phyloP scores from a whole-genome alignment of 2,888 invertebrate species.

The Ramazzottius varieornatus region DNA sequence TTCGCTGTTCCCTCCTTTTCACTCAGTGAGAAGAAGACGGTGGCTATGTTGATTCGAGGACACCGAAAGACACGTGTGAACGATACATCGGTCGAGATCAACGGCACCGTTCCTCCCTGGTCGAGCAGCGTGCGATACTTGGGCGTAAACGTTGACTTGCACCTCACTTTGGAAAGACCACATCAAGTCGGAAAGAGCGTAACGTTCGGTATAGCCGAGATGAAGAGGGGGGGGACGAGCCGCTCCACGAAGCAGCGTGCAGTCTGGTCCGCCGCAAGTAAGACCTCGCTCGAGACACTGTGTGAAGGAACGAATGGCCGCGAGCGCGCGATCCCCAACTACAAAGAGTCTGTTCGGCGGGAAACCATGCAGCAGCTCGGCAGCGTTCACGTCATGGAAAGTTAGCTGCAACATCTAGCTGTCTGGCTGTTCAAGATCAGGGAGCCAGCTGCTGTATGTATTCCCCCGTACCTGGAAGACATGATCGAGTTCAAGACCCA shows the following conservation, averaged over 20 bases:
- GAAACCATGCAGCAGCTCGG: background rate
- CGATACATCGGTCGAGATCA: background rate
- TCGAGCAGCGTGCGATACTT: background rate
- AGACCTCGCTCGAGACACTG: background rate
- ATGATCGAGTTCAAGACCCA: background rate
- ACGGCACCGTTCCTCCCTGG: background rate
- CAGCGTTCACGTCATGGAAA: background rate
- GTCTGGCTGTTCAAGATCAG: background rate
- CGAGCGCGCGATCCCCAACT: background rate
- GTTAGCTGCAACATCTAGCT: background rate
- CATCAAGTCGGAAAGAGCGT: background rate
- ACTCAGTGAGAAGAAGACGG: background rate
- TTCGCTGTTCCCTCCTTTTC: too few species aligned
- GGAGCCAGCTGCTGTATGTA: background rate
- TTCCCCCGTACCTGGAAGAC: background rate
- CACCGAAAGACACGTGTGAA: background rate
- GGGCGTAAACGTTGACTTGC: too few species aligned
- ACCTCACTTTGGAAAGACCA: too few species aligned
- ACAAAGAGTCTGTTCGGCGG: background rate
- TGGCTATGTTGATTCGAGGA: background rate
- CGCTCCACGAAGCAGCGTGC: background rate
- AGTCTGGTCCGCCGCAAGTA: background rate
- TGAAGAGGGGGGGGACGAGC: background rate
- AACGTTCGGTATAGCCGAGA: background rate
- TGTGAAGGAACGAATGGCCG: background rate